Percentiles rank a stretch among this genome's conserved stretches.
Conservation (phyloP, 1,140 invertebrate genomes). For the Ruditapes philippinarum region DNA sequence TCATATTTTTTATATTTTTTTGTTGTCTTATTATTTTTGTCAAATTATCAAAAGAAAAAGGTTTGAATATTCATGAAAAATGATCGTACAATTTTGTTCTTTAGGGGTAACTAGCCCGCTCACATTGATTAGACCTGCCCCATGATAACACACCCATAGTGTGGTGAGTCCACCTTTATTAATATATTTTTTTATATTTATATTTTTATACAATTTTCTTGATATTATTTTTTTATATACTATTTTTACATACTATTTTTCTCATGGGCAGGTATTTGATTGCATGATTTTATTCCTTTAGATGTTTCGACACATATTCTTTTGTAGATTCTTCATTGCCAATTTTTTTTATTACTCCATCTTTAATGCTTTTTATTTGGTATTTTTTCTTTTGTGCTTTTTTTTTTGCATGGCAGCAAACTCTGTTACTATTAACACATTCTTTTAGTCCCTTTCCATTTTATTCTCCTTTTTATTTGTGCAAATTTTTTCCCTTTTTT, state of each 20-base stretch:
- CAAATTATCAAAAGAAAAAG: too few relatives aligned
- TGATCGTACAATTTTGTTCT: constrained; percentile 53
- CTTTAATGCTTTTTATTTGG: too few relatives aligned
- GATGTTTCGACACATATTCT: not conserved
- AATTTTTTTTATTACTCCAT: too few relatives aligned
- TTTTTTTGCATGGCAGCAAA: too few relatives aligned
- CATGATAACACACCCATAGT: constrained; percentile 43
- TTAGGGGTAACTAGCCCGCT: constrained; percentile 57
- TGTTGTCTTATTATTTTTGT: too few relatives aligned
- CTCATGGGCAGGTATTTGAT: constrained; percentile 28
- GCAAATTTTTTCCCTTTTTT: too few relatives aligned
- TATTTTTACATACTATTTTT: constrained; percentile 12
- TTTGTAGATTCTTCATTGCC: too few relatives aligned
- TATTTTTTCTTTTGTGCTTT: too few relatives aligned
- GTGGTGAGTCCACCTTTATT: constrained; percentile 47
- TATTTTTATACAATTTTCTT: constrained; percentile 50
- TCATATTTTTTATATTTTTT: too few relatives aligned
- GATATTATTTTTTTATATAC: constrained; percentile 27
- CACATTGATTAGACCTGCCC: constrained; percentile 56
- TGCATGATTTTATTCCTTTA: constrained; percentile 23
- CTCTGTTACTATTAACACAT: too few relatives aligned
- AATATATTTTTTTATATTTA: constrained; percentile 50
- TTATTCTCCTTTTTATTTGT: too few relatives aligned
- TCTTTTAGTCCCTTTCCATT: too few relatives aligned
- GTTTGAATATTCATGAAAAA: not conserved